Base-by-base conservation (phyloP, 1,140 invertebrate species). In the Psix sp. region DNA sequence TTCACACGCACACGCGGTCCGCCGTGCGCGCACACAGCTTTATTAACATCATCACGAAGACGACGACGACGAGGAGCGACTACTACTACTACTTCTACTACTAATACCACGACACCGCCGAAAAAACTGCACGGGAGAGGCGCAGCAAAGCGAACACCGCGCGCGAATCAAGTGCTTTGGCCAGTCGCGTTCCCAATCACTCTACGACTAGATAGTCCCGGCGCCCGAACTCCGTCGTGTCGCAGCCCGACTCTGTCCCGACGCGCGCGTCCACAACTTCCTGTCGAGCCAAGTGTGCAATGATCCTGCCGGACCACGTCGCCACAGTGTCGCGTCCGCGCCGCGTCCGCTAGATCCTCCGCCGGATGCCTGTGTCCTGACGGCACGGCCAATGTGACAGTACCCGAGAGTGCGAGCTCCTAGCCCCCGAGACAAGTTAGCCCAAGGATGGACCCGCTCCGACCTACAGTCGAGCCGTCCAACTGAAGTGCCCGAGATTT, bases 141-240 rank as follows among this genome's bases (percentile, higher is more conserved):
- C 84, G 84, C 81, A 85, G 83, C 81, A 84, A 80, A 82, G 80
- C 84, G 84, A 84, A 84, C 84, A 84, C 66, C 66, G 84, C 84
- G 84, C 84, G 85, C 83, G 85, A 86, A 87, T 86, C 85, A 86
- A 86, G 85, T 86, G 86, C 84, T 87, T 86, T 86, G 86, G 83
- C 85, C 86, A 87, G 86, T 87, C 85, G 84, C 84, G 83, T 84
- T 86, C 84, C 86, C 86, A 87, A 87, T 87, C 86, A 87, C 84
- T 86, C 85, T 86, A 86, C 84, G 86, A 86, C 85, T 86, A 86
- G 85, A 84, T 87, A 86, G 84, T 87, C 84, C 85, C 83, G 82
- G 84, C 84, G 84, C 83, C 83, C 80, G 78, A 83, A 81, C 51
- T 18, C 16, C 71, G 71, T 65, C 49, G 65, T 76, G 65, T 77